Evolutionary conservation across 2,888 invertebrate species (phyloP).

Genomic region (Diachrysia chrysitis): DNA sequence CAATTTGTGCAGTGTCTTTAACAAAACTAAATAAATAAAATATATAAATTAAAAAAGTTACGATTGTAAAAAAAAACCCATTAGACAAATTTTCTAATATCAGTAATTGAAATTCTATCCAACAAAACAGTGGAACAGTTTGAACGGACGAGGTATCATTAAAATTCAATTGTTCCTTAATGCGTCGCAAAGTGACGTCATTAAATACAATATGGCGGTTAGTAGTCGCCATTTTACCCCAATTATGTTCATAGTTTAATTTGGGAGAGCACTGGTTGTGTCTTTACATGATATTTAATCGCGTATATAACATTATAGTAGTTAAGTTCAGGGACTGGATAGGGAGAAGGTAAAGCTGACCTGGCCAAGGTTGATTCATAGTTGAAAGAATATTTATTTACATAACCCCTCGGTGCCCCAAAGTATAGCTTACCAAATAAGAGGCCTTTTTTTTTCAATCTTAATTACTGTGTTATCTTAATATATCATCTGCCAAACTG

Average conservation of each 20-base stretch:
- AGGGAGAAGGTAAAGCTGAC: too few species aligned
- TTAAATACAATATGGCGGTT: conserved; percentile 41
- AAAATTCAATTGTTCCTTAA: conserved; percentile 39
- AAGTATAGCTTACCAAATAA: too few species aligned
- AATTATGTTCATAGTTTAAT: conserved; percentile 32
- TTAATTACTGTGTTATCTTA: too few species aligned
- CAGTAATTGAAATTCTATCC: neutral
- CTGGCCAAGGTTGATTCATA: too few species aligned
- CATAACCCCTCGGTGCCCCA: too few species aligned
- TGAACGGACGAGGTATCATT: conserved; percentile 36
- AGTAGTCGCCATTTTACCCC: conserved; percentile 21
- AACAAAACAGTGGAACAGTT: conserved; percentile 35
- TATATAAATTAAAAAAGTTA: too few species aligned
- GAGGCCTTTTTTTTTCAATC: too few species aligned
- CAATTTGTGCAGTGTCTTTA: too few species aligned
- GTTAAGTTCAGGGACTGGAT: too few species aligned
- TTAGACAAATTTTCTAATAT: neutral
- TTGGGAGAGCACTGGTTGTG: conserved; percentile 25
- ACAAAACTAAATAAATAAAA: too few species aligned
- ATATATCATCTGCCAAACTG: too few species aligned
- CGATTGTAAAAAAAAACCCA: neutral
- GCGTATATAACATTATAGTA: neutral
- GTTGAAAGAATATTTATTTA: too few species aligned
- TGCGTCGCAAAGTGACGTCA: conserved; percentile 34
- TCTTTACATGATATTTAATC: conserved; percentile 13